Percentiles rank a stretch among this genome's conserved stretches.
phyloP scores from a whole-genome alignment of 35 echinoderm and acorn worm species.

The Hemicentrotus pulcherrimus region DNA sequence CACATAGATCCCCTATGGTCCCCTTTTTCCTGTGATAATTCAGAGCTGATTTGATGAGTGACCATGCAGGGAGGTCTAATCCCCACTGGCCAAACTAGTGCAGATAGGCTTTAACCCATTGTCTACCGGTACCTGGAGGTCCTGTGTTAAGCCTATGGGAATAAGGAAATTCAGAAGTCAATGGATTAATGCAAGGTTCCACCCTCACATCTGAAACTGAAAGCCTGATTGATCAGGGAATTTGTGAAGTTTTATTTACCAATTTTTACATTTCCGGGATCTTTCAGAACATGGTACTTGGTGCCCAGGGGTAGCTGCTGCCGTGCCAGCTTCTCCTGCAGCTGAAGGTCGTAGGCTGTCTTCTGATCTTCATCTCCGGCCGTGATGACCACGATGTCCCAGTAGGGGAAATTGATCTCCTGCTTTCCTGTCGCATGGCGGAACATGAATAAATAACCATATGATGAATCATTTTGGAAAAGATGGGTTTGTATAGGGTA shows the following conservation, averaged over 20 bases:
- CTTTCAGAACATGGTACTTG: slow-evolving; percentile 70
- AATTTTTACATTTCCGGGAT: slow-evolving; percentile 84
- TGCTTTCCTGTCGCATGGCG: slow-evolving; percentile 60
- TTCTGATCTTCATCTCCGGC: slow-evolving; percentile 82
- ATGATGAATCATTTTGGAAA: too few relatives aligned
- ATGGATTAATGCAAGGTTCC: too few relatives aligned
- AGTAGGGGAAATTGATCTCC: slow-evolving; percentile 71
- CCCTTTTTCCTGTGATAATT: too few relatives aligned
- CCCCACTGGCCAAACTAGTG: too few relatives aligned
- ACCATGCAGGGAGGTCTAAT: too few relatives aligned
- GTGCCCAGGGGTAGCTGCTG: slow-evolving; percentile 84
- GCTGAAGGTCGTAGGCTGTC: slow-evolving; percentile 75
- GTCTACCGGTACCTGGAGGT: too few relatives aligned
- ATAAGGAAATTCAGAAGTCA: too few relatives aligned
- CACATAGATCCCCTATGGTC: too few relatives aligned
- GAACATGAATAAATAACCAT: not conserved
- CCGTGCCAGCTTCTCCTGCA: slow-evolving; percentile 71
- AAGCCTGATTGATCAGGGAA: not conserved
- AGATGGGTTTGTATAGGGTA: not conserved
- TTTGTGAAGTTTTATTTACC: slow-evolving; percentile 47
- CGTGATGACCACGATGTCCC: slow-evolving; percentile 95
- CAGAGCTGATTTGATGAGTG: too few relatives aligned
- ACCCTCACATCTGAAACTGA: too few relatives aligned
- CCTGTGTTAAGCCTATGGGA: too few relatives aligned
- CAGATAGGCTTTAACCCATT: too few relatives aligned